These are phyloP conservation scores for Anguilla rostrata DNA, from an alignment of 2,113 vertebrate genomes.

Conservation along the genomic window DNA sequence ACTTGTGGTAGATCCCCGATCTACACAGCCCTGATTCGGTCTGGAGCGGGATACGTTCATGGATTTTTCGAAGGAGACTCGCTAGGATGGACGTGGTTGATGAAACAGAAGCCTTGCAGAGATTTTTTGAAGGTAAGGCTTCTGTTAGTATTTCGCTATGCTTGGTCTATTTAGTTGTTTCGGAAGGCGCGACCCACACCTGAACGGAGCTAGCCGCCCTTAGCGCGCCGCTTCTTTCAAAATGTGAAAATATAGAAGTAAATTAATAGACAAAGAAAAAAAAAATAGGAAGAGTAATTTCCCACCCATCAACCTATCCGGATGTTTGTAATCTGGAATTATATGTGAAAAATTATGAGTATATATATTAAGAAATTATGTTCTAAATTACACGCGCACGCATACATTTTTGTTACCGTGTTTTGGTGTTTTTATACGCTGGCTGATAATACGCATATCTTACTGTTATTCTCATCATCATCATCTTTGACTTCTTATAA, in stretches of 20 bases:
- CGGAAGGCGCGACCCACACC: not conserved
- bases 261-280: not conserved
- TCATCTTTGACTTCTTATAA: not conserved
- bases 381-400: not conserved
- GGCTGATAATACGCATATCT: not conserved
- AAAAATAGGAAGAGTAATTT: not conserved
- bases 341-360: not conserved
- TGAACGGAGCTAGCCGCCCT: constrained; percentile 1
- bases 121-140: constrained; percentile 94
- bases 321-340: not conserved
- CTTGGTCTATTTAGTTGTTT: not conserved
- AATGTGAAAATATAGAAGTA: not conserved
- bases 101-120: constrained; percentile 97
- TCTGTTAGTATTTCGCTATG: not conserved
- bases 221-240: not conserved
- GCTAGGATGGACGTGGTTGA: constrained; percentile 96
- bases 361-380: not conserved
- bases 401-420: not conserved
- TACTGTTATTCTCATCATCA: not conserved
- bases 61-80: constrained; percentile 73
- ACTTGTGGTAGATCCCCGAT: constrained; percentile 53
- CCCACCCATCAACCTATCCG: not conserved
- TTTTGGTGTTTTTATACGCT: not conserved
- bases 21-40: constrained; percentile 56
- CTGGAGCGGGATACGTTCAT: constrained; percentile 64